Percentiles rank a stretch among this genome's conserved stretches.
Conservation (phyloP, 1,140 invertebrate genomes). For the Dinoponera quadriceps region DNA sequence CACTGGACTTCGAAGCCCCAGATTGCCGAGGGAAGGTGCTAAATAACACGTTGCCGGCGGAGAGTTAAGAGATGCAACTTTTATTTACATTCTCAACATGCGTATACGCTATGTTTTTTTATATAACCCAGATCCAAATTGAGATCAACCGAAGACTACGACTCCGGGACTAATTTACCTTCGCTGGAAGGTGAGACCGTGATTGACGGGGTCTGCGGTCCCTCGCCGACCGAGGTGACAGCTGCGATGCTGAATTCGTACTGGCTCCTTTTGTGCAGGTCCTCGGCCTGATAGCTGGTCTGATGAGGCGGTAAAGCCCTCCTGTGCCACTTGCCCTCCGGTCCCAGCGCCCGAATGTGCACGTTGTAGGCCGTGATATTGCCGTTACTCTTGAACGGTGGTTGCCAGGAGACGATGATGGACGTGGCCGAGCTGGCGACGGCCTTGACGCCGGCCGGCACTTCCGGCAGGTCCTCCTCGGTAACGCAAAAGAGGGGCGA, state of each 20-base stretch:
- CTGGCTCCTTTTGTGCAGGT: conserved; percentile 85
- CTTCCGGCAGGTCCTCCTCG: conserved; percentile 95
- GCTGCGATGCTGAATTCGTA: conserved; percentile 90
- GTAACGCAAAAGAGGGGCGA: conserved; percentile 94
- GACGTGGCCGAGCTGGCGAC: conserved; percentile 93
- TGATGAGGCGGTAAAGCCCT: conserved; percentile 82
- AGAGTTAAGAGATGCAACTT: too few relatives aligned
- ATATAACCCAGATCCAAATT: not conserved
- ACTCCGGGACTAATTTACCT: conserved; percentile 83
- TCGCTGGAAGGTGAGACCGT: conserved; percentile 92
- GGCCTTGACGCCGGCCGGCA: conserved; percentile 95
- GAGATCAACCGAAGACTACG: too few relatives aligned
- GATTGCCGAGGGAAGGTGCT: too few relatives aligned
- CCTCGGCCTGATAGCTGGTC: conserved; percentile 85
- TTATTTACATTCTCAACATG: too few relatives aligned
- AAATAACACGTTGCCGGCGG: too few relatives aligned
- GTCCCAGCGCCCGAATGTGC: conserved; percentile 79
- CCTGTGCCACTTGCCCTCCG: conserved; percentile 83
- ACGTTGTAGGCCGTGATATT: conserved; percentile 86
- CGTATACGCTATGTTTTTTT: too few relatives aligned
- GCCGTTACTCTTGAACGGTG: conserved; percentile 87
- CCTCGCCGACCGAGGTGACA: conserved; percentile 92
- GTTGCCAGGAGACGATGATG: conserved; percentile 94
- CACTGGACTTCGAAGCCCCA: too few relatives aligned
- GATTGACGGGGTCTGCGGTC: conserved; percentile 91